Base-by-base conservation (phyloP, 2,888 invertebrate genomes). In the Leucoptera coffeella region DNA sequence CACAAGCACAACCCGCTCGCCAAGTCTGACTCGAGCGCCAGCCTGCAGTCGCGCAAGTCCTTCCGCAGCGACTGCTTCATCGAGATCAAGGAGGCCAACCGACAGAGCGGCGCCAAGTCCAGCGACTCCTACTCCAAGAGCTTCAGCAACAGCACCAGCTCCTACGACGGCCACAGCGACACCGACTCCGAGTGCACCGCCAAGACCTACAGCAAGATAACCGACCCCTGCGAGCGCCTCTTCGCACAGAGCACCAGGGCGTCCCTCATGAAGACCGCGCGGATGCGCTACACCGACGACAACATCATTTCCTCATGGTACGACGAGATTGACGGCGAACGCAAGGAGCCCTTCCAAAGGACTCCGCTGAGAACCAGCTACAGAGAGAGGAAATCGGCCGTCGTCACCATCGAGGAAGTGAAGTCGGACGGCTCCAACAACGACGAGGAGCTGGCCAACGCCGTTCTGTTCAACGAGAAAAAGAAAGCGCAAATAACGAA, bases 81-180 rank as follows among this genome's bases (percentile, higher is more conserved):
- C 37, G 69, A 69, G 42, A 69, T 69, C 15, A 57, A 53, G 37
- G 52, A 71, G 43, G 42, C 50, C 12, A 48, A 54, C 29, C 64
- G 54, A 32, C 48, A 52, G 4, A 40, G 40, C 21, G 35, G 38
- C 10, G 30, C 35, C 9, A 62, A 45, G 40, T 55, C 49, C 30
- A 49, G 52, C 36, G 57, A 58, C 17, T 50, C 50, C 22, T 54
- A 50, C 30, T 51, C 47, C 2, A 77, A 75, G 38, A 59, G 69
- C 36, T 74, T 73, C 38, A 69, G 75, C 30, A 75, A 78, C 36
- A 79, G 78, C 39, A 75, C 76, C 6, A 78, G 78, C 37, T 78
- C 77, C 4, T 79, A 79, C 36, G 80, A 80, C 32, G 75, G 75
- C 17, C 78, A 76, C 38, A 80, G 80, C 38, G 80, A 80, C 39